Base-by-base conservation (phyloP, 2,888 invertebrate genomes). In the Pterostichus niger region DNA sequence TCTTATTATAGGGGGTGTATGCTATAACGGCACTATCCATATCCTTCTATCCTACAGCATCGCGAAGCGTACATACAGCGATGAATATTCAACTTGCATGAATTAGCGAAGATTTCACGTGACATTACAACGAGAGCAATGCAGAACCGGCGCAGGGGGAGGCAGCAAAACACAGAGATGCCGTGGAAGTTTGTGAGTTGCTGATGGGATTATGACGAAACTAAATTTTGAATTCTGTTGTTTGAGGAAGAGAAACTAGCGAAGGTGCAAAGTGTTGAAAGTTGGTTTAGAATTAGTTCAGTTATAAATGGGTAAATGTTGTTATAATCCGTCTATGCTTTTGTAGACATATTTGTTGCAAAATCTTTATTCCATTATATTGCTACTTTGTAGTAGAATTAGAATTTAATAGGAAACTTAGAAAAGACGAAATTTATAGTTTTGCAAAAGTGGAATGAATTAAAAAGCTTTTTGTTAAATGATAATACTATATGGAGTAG, bases 51-150 rank as follows among this genome's bases (percentile, higher is more conserved):
- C 40, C 40, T 40, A 7, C 2, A 40, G 40, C 76, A 52, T n/a
- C 9, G 54, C 76, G 1, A 17, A 31, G 54, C 35, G 77, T 11
- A 15, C n/a, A 17, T 6, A 9, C 24, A 24, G 24, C 44, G 77
- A 40, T 78, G 77, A 78, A 78, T 78, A 78, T 78, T 78, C 77
- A 78, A 35, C 35, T 15, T 78, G 77, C 77, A 78, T 78, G 56
- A 78, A 78, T 78, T 78, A 78, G 40, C 40, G 56, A 13, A 59
- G 77, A 78, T 59, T 78, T 78, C 59, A 33, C 59, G 59, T 56
- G 77, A 78, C 56, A 59, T 78, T 78, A 78, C 56, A 78, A 78
- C 77, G 44, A 56, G 59, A 78, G 52, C 49, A 78, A 5, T 5
- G 17, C 24, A 33, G 77, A 13, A 13, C 59, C 31, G 68, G 35